phyloP scores from a whole-genome alignment of 2,113 vertebrate species.

The Hippocampus guttulatus region DNA sequence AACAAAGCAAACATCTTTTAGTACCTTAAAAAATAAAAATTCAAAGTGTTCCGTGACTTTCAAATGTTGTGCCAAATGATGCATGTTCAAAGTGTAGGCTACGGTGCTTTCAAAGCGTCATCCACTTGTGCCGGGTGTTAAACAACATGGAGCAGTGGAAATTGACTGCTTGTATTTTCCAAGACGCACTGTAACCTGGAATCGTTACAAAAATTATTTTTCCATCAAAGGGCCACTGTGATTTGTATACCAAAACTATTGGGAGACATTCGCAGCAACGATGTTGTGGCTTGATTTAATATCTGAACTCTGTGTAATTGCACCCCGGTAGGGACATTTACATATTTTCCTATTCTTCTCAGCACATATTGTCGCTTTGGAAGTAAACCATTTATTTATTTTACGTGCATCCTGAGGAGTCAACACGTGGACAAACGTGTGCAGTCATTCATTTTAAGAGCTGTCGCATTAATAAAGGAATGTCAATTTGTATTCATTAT shows the following conservation, averaged over 20 bases:
- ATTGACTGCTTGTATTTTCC: no score
- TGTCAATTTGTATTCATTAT: conserved; percentile 24
- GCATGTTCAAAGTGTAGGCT: background rate
- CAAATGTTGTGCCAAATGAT: background rate
- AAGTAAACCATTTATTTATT: conserved; percentile 62
- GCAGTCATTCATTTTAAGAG: conserved; percentile 28
- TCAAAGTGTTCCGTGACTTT: background rate
- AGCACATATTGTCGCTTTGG: conserved; percentile 15
- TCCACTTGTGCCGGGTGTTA: background rate
- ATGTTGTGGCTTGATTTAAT: background rate
- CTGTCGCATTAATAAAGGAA: conserved; percentile 59
- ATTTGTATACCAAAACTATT: background rate
- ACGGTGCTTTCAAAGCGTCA: background rate
- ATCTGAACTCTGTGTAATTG: background rate
- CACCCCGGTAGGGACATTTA: background rate
- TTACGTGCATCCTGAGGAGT: conserved; percentile 28
- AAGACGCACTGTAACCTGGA: background rate
- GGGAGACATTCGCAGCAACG: background rate
- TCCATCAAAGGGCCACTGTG: background rate
- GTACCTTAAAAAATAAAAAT: background rate
- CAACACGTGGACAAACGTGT: conserved; percentile 17
- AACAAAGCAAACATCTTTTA: no score
- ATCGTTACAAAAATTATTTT: background rate
- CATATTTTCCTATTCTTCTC: background rate
- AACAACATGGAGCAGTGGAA: background rate